These are phyloP conservation scores for Xenopus laevis DNA, from an alignment of 2,113 vertebrate genomes.

Conservation along the genomic window DNA sequence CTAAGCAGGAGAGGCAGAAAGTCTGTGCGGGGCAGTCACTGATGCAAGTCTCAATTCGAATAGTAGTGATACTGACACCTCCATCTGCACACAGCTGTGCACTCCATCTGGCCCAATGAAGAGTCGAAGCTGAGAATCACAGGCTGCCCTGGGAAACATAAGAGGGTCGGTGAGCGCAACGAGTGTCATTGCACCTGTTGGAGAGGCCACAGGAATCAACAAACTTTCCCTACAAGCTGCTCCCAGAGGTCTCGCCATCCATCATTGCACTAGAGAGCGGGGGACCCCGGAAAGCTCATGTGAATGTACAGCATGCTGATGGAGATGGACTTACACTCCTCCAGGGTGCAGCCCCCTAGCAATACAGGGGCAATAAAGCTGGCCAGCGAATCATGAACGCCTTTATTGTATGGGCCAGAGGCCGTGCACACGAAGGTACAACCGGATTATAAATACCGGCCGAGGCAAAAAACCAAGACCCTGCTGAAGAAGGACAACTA, in stretches of 20 bases:
- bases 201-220: conserved; percentile 21
- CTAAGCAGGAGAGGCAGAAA: neutral
- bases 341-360: conserved; percentile 86
- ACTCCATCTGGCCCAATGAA: conserved; percentile 22
- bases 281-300: conserved; percentile 75
- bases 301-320: conserved; percentile 99
- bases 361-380: conserved; percentile 80
- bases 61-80: no score
- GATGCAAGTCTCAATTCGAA: no score
- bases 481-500: conserved; percentile 98
- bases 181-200: conserved; percentile 54
- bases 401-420: conserved; percentile 86
- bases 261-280: conserved; percentile 29
- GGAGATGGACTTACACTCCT: conserved; percentile 97
- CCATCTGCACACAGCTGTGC: conserved; percentile 25
- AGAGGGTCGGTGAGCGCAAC: conserved; percentile 9
- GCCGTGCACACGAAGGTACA: conserved; percentile 98
- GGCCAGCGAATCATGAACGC: conserved; percentile 90
- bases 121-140: neutral
- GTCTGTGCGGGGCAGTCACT: neutral
- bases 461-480: conserved; percentile 95
- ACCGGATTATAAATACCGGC: conserved; percentile 98
- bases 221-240: neutral
- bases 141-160: neutral
- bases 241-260: neutral